Evolutionary conservation across 2,797 vertebrate species (phyloP), one percentile per base, ranked within the genome.

Genomic region (Enteromius unitaeniatus): DNA sequence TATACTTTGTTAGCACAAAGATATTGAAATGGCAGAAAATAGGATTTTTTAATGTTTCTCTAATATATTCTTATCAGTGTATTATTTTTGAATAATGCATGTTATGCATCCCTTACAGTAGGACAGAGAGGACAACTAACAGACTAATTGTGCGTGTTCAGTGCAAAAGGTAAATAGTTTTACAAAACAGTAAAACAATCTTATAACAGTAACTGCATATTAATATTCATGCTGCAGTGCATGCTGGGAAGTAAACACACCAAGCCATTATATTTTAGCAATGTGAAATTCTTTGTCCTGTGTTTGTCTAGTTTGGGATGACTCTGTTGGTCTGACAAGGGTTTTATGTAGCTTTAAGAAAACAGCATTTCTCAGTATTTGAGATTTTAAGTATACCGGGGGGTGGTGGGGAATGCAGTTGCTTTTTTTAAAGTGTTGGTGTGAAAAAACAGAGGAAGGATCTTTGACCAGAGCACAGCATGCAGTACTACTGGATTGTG

Each of bases 401-500:
- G n/a, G 21, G 8, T n/a, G 31, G 31, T 2, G 31, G 31, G 31
- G 3, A 4, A 34, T 34, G 21, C 21, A n/a, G 3, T 58, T 58
- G 53, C 21, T 53, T 58, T 58, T 58, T 53, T 10, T n/a, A 51
- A 8, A 11, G 53, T 70, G 26, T 51, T 51, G 1, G 58, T 31
- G 15, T 64, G 9, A 21, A 8, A 72, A 58, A 21, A 80, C 1
- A 65, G n/a, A 42, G n/a, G 31, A 55, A 79, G 37, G 23, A 69
- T 64, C 53, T 84, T 79, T 82, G 76, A 73, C 19, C 40, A n/a
- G 67, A 55, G 21, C 42, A 64, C 51, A 23, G 21, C 72, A 84
- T 55, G 70, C 68, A 78, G 85, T 53, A 80, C 40, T 28, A 65
- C 47, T 55, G 55, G 26, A 79, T 87, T n/a, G 8, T 77, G 42